Conservation (phyloP, 2,888 invertebrate genomes). For the Cyaniris semiargus region DNA sequence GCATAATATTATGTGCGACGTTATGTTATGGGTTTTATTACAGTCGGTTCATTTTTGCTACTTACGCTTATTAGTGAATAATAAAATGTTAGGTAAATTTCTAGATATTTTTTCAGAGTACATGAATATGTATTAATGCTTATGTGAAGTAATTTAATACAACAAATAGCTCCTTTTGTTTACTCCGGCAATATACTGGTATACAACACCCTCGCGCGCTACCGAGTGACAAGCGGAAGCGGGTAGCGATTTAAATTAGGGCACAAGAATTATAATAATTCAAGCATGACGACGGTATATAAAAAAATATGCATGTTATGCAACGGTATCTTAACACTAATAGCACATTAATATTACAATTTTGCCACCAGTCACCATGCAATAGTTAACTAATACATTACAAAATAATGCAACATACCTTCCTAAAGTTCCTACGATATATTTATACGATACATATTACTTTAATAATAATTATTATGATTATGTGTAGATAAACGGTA, state of each 20-base stretch:
- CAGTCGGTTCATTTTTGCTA: not conserved
- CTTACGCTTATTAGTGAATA: slow-evolving; percentile 14
- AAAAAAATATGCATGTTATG: too few relatives aligned
- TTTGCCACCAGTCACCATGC: too few relatives aligned
- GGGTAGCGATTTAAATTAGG: not conserved
- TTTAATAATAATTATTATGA: too few relatives aligned
- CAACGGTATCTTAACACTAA: too few relatives aligned
- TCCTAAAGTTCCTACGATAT: too few relatives aligned
- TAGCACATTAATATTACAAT: too few relatives aligned
- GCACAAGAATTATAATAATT: not conserved
- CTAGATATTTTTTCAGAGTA: slow-evolving; percentile 28
- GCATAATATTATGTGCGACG: not conserved
- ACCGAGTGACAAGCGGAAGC: slow-evolving; percentile 35
- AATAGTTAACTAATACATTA: too few relatives aligned
- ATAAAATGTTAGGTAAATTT: slow-evolving; percentile 15
- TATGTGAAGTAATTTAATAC: slow-evolving; percentile 48
- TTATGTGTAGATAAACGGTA: too few relatives aligned
- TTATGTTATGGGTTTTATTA: not conserved
- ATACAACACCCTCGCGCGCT: slow-evolving; percentile 51
- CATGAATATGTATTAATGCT: slow-evolving; percentile 33
- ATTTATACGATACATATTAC: too few relatives aligned
- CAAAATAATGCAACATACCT: too few relatives aligned
- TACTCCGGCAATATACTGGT: slow-evolving; percentile 52
- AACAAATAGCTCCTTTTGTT: slow-evolving; percentile 55
- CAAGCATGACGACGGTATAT: not conserved